Evolutionary conservation across 2,797 vertebrate species (phyloP).

Genomic region (Acanthiza pusilla): DNA sequence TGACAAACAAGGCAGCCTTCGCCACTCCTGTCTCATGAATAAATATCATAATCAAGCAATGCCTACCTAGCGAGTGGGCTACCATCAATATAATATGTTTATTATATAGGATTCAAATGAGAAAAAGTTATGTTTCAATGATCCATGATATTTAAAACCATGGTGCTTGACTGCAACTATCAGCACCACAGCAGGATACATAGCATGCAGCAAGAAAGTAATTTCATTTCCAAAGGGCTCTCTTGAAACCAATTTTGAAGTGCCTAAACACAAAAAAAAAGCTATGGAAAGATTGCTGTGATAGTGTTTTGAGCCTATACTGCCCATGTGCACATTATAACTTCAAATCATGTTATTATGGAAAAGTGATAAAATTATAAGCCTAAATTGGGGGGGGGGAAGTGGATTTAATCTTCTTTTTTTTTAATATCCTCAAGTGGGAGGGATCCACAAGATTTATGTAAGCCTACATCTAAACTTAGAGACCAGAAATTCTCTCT

Average conservation of each 20-base stretch:
- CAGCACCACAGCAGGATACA: background rate
- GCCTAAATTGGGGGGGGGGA: background rate
- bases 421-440: background rate
- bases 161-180: background rate
- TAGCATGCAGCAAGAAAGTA: background rate
- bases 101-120: background rate
- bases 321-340: background rate
- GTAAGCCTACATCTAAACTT: background rate
- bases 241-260: background rate
- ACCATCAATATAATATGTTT: background rate
- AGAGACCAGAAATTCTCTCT: background rate
- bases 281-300: background rate
- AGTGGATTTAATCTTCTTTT: no score
- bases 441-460: background rate
- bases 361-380: background rate
- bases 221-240: background rate
- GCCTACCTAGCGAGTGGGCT: background rate
- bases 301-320: background rate
- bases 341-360: background rate
- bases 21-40: background rate
- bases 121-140: background rate
- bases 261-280: background rate
- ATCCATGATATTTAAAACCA: background rate
- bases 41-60: background rate
- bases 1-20: background rate